A percentile compares a stretch with the other conserved stretches of the same genome.
Conservation (phyloP, 2,797 vertebrate species). For the Salarias fasciatus region DNA sequence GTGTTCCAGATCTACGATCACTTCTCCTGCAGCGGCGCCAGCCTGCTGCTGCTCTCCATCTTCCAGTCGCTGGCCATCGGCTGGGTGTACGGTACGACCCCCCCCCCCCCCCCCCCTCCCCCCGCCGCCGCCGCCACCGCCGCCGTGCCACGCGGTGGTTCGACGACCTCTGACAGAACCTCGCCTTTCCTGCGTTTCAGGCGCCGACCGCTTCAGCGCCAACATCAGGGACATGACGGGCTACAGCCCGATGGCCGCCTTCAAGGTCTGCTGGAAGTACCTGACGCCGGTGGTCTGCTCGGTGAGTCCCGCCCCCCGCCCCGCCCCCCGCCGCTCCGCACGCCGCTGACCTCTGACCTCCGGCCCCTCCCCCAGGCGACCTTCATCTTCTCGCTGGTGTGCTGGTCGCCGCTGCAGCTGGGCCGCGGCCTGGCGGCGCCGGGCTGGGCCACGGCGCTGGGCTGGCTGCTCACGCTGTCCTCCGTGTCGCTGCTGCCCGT, state of each 20-base stretch:
- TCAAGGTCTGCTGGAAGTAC: conserved; percentile 82
- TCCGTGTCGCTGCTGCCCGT: conserved; percentile 80
- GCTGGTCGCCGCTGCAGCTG: conserved; percentile 77
- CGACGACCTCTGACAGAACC: too few relatives aligned
- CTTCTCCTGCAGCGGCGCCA: conserved; percentile 89
- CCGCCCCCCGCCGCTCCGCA: too few relatives aligned
- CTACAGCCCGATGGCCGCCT: conserved; percentile 64
- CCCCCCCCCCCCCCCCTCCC: too few relatives aligned
- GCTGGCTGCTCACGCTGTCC: conserved; percentile 77
- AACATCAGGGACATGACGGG: conserved; percentile 82
- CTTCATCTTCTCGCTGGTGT: conserved; percentile 77
- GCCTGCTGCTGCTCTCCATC: conserved; percentile 89
- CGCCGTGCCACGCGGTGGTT: too few relatives aligned
- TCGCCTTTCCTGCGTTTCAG: conserved; percentile 56
- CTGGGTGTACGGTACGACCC: conserved; percentile 90
- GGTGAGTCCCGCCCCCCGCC: conserved; percentile 59
- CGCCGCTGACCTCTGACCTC: too few relatives aligned
- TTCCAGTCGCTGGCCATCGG: conserved; percentile 89
- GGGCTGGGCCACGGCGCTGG: conserved; percentile 70
- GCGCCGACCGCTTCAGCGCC: conserved; percentile 76
- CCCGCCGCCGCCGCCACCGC: too few relatives aligned
- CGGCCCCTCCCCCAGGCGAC: conserved; percentile 60
- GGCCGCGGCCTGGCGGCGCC: conserved; percentile 71
- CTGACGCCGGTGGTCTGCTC: conserved; percentile 79
- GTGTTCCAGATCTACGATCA: conserved; percentile 95